These are phyloP conservation scores for Gisinianus flammeolus DNA, from an alignment of 2,888 invertebrate genomes.

Conservation along the genomic window DNA sequence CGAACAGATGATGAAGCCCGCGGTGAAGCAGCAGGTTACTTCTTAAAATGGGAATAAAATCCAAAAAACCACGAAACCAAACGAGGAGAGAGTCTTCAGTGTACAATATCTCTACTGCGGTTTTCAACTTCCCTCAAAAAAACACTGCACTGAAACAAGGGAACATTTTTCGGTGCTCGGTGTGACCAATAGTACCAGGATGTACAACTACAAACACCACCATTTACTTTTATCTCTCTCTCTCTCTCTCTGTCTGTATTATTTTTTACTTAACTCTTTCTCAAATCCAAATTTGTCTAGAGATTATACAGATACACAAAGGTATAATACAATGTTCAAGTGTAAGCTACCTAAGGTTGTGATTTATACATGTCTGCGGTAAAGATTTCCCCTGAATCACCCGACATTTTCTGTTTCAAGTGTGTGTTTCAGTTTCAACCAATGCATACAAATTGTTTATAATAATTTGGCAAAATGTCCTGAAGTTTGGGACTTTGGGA, in stretches of 20 bases:
- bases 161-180: not conserved
- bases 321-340: too few relatives aligned
- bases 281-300: too few relatives aligned
- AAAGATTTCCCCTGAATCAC: not conserved
- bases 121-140: too few relatives aligned
- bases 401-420: not conserved
- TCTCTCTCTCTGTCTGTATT: too few relatives aligned
- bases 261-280: too few relatives aligned
- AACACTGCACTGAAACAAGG: too few relatives aligned
- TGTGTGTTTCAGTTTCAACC: not conserved
- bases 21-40: conserved; percentile 29
- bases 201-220: too few relatives aligned
- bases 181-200: not conserved
- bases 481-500: not conserved
- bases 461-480: conserved; percentile 30
- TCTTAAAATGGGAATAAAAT: conserved; percentile 24
- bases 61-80: not conserved
- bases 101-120: not conserved
- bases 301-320: too few relatives aligned
- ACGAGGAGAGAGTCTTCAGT: not conserved
- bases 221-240: too few relatives aligned
- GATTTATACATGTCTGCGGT: conserved; percentile 18
- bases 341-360: conserved; percentile 16
- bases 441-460: conserved; percentile 36
- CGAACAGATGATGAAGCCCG: conserved; percentile 3